Conservation (phyloP, 2,113 vertebrate genomes). For the Gymnobelideus leadbeateri region DNA sequence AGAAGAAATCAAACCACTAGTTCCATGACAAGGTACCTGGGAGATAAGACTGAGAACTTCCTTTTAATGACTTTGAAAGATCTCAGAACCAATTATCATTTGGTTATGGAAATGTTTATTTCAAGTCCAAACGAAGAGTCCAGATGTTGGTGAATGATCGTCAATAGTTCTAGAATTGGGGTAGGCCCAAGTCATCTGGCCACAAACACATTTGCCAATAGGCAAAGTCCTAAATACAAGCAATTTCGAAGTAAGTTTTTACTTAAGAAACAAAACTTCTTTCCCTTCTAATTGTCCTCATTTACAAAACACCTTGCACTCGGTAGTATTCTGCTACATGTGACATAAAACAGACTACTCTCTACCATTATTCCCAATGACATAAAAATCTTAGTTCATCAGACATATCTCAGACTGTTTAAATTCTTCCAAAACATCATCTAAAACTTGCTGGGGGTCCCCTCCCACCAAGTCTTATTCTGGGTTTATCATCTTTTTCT, state of each 20-base stretch:
- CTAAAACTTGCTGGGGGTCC: neutral
- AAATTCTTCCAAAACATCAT: neutral
- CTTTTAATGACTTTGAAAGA: neutral
- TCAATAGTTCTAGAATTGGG: conserved; percentile 10
- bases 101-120: neutral
- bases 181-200: neutral
- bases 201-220: neutral
- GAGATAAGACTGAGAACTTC: conserved; percentile 3
- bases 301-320: neutral
- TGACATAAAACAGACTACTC: neutral
- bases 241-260: neutral
- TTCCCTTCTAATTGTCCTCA: neutral
- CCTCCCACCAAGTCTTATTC: neutral
- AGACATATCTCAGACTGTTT: neutral
- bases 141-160: neutral
- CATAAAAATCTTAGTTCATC: neutral
- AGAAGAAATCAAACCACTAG: conserved; percentile 25
- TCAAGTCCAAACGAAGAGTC: neutral
- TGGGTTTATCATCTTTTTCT: neutral
- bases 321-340: neutral
- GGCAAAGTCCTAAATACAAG: neutral
- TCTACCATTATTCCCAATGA: neutral
- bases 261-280: neutral
- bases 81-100: neutral
- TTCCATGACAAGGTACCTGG: neutral